These are phyloP conservation scores for Leptopilina syphax DNA, from an alignment of 2,888 invertebrate species.

Conservation along the genomic window DNA sequence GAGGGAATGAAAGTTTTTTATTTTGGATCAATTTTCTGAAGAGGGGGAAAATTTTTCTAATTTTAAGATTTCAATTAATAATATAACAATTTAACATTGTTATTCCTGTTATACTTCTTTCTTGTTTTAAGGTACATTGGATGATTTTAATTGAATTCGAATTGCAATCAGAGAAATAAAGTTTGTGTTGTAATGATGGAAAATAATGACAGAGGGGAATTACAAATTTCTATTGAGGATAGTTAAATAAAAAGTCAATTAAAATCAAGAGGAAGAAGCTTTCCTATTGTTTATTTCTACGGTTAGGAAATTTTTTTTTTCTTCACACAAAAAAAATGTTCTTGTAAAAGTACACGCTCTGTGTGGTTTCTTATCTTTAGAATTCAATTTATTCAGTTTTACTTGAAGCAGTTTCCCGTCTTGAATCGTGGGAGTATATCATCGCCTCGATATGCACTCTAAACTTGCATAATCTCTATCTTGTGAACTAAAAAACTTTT, in stretches of 20 bases:
- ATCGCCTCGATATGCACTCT: constrained; percentile 12
- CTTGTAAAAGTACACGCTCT: background rate
- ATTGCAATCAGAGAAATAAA: background rate
- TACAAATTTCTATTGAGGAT: background rate
- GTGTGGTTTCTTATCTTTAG: constrained; percentile 18
- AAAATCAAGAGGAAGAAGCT: background rate
- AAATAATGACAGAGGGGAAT: background rate
- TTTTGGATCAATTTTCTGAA: background rate
- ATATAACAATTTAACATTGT: no score
- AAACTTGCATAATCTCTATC: constrained; percentile 23
- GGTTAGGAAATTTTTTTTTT: background rate
- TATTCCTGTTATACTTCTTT: background rate
- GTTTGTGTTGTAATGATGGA: background rate
- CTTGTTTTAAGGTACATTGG: background rate
- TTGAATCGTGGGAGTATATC: constrained; percentile 17
- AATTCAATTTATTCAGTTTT: constrained; percentile 29
- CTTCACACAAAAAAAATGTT: background rate
- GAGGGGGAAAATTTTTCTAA: no score
- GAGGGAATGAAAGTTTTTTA: no score
- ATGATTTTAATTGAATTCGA: constrained; percentile 4
- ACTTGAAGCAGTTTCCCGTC: constrained; percentile 2
- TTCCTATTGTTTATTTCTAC: background rate
- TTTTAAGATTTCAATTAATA: no score
- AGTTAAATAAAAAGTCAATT: background rate
- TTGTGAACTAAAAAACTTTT: constrained; percentile 23